Evolutionary conservation across 2,888 invertebrate species (phyloP), one percentile per base, ranked within the genome.

Genomic region (Oscheius sp.): DNA sequence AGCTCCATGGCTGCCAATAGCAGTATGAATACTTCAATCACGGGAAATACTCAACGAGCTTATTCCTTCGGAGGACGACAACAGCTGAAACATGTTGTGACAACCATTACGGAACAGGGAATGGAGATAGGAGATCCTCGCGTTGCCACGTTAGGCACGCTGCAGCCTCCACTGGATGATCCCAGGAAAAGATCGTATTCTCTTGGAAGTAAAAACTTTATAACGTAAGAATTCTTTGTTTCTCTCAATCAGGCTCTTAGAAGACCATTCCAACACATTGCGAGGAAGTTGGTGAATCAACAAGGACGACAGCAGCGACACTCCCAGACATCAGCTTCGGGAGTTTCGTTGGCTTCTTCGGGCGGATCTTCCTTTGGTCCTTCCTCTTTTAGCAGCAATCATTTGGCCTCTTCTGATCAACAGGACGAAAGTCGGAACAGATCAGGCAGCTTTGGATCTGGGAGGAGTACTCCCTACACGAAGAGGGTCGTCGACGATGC

Each of bases 181-280:
- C 70, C 78, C 3, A 53, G 83, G 23, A 76, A 81, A 64, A 55
- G 83, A 42, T 79, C 82, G 4, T 82, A 83, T 64, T 82, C 82
- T 6, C 70, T 83, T 17, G 83, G 83, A 20, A 80, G 78, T 57
- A 75, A 76, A 52, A 64, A 45, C 39, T 55, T 69, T 25, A 37
- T 69, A 15, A 48, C 63, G 63, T 58, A 63, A 68, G 61, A 48
- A 31, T 12, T 5, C 17, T n/a, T 31, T 5, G 2, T 57, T 31
- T 34, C 1, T 20, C 20, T 42, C 10, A 12, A 29, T n/a, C 2
- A 23, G 2, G n/a, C 3, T 5, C 52, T 23, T 33, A 65, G 65
- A 27, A 58, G 52, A 25, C 69, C 69, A 27, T 64, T 69, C 25
- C 50, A 31, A 2, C 31, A 31, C 17, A 8, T 55, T 12, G 55